A percentile compares a stretch with the other conserved stretches of the same genome.
Conservation (phyloP, 2,797 vertebrate species). For the Alosa sapidissima region DNA sequence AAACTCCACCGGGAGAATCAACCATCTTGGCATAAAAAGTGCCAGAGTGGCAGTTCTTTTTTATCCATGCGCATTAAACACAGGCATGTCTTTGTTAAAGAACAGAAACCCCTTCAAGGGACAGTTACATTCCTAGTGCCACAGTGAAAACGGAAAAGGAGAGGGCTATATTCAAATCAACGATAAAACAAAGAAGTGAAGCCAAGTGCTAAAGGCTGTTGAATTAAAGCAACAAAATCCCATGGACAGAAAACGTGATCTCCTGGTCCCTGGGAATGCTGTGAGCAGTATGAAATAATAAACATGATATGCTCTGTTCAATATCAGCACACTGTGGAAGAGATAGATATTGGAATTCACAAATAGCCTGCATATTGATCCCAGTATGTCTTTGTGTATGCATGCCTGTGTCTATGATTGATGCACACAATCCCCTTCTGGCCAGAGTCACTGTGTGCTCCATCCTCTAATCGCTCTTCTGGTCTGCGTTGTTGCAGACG, state of each 20-base stretch:
- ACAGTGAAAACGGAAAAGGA: background rate
- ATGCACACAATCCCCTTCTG: slow-evolving; percentile 9
- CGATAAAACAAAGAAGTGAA: slow-evolving; percentile 10
- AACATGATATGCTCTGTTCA: slow-evolving; percentile 4
- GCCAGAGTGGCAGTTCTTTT: slow-evolving; percentile 14
- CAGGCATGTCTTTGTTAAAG: slow-evolving; percentile 27
- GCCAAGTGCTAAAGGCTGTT: slow-evolving; percentile 24
- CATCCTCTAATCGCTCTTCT: background rate
- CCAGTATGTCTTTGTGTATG: background rate
- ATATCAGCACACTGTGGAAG: background rate
- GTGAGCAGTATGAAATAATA: slow-evolving; percentile 3
- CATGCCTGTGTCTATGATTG: background rate
- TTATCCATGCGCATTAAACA: slow-evolving; percentile 27
- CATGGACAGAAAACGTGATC: background rate
- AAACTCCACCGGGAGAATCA: slow-evolving; percentile 27
- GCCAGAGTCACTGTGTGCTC: background rate
- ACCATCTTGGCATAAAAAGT: slow-evolving; percentile 30
- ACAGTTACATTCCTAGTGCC: background rate
- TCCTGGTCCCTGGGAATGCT: background rate
- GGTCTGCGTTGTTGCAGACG: background rate
- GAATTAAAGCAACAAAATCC: slow-evolving; percentile 4
- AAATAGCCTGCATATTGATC: slow-evolving; percentile 10
- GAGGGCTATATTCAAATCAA: background rate
- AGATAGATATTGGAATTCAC: slow-evolving; percentile 15
- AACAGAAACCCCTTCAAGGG: slow-evolving; percentile 8